phyloP scores from a whole-genome alignment of 35 echinoderm and acorn worm genomes.

The Hemicentrotus pulcherrimus region DNA sequence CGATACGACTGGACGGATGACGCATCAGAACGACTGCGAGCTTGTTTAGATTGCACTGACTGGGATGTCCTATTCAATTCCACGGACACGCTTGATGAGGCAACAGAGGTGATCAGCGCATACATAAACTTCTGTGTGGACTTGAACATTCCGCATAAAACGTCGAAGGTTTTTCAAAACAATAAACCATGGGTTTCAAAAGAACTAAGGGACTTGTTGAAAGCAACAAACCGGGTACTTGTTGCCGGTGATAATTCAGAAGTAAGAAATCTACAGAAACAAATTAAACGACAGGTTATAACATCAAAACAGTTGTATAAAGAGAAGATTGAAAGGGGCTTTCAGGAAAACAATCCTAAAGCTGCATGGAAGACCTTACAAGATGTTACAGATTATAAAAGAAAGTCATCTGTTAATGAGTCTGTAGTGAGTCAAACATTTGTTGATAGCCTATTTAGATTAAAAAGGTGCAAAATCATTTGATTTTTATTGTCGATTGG shows the following conservation, averaged over 20 bases:
- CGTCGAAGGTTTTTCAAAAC: neutral
- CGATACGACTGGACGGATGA: neutral
- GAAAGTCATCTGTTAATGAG: neutral
- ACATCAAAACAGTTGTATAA: neutral
- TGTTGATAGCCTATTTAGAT: neutral
- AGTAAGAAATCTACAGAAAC: constrained; percentile 20
- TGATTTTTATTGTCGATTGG: neutral
- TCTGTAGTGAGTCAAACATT: neutral
- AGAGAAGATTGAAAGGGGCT: neutral
- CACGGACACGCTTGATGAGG: neutral
- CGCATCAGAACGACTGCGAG: neutral
- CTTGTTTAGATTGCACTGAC: neutral
- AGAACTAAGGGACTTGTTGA: neutral
- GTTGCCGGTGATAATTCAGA: neutral
- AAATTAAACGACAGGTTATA: constrained; percentile 7
- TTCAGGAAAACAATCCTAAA: constrained; percentile 25
- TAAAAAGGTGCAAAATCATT: too few relatives aligned
- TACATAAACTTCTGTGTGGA: neutral
- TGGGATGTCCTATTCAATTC: neutral
- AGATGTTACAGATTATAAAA: neutral
- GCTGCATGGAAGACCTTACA: constrained; percentile 6
- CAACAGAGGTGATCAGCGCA: neutral
- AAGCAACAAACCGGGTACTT: neutral
- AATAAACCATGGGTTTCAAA: constrained; percentile 33
- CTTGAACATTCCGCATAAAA: neutral